Percentiles rank a stretch among this genome's conserved stretches.
Conservation (phyloP, 2,113 vertebrate genomes). For the Nipponia nippon region DNA sequence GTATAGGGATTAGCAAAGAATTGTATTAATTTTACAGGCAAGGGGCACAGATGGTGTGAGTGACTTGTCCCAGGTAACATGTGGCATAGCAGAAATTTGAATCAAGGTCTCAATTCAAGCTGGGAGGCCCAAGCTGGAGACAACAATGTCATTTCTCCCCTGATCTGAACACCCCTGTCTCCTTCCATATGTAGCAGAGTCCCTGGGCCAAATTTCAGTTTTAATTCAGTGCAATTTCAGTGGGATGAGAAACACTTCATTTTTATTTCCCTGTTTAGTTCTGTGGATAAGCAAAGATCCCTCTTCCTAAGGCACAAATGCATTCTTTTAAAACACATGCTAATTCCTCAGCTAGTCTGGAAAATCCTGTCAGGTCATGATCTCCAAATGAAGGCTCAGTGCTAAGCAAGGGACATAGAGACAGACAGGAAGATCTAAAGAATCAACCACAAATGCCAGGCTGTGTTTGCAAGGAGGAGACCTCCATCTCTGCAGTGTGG, state of each 20-base stretch:
- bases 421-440: neutral
- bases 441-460: neutral
- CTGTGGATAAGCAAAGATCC: neutral
- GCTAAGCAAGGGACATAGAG: neutral
- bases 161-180: neutral
- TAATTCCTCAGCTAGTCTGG: neutral
- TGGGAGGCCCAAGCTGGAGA: neutral
- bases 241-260: neutral
- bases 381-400: neutral
- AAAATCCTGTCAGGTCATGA: neutral
- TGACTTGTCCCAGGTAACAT: neutral
- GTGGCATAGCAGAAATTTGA: neutral
- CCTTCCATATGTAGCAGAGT: neutral
- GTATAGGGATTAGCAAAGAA: neutral
- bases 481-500: neutral
- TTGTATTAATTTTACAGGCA: neutral
- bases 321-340: accelerated
- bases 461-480: neutral
- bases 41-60: accelerated
- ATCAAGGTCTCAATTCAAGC: neutral
- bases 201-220: neutral
- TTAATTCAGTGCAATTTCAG: neutral
- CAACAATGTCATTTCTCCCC: neutral
- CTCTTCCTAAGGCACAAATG: neutral
- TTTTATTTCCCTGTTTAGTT: neutral